phyloP scores from a whole-genome alignment of 2,797 vertebrate species.

The Fundulus diaphanus region DNA sequence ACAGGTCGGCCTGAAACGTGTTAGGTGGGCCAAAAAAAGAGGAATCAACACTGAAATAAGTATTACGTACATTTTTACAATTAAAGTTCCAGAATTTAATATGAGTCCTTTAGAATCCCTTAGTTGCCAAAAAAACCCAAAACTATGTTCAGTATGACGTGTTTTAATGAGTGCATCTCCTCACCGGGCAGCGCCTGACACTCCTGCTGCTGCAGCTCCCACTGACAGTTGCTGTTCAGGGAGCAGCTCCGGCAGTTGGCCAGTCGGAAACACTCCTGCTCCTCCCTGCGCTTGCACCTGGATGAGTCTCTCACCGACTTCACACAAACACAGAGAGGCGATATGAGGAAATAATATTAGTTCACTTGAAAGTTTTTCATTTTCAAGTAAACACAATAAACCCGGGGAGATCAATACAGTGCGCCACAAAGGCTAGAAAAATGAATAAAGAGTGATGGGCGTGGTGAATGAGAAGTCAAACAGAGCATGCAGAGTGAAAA shows the following conservation, averaged over 20 bases:
- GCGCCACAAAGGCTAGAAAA: constrained; percentile 17
- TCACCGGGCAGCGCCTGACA: constrained; percentile 93
- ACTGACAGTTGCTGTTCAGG: constrained; percentile 91
- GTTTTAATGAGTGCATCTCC: constrained; percentile 7
- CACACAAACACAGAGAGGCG: constrained; percentile 16
- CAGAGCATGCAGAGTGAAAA: constrained; percentile 26
- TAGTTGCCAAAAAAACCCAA: too few relatives aligned
- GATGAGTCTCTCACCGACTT: constrained; percentile 90
- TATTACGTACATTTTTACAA: not conserved
- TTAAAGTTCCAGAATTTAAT: too few relatives aligned
- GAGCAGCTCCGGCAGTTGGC: constrained; percentile 95
- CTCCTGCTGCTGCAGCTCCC: constrained; percentile 93
- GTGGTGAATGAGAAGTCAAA: constrained; percentile 19
- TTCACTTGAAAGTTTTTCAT: not conserved
- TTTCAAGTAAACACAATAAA: constrained; percentile 18
- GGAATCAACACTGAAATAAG: not conserved
- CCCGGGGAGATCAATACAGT: constrained; percentile 9
- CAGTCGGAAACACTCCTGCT: constrained; percentile 93
- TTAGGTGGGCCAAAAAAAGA: not conserved
- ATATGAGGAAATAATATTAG: constrained; percentile 14
- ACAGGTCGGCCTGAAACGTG: too few relatives aligned
- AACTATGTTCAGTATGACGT: not conserved
- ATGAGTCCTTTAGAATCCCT: too few relatives aligned
- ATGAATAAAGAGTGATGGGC: constrained; percentile 17
- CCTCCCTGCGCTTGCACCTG: constrained; percentile 89